Evolutionary conservation across 2,797 vertebrate species (phyloP).

Genomic region (Muscicapa comitata): DNA sequence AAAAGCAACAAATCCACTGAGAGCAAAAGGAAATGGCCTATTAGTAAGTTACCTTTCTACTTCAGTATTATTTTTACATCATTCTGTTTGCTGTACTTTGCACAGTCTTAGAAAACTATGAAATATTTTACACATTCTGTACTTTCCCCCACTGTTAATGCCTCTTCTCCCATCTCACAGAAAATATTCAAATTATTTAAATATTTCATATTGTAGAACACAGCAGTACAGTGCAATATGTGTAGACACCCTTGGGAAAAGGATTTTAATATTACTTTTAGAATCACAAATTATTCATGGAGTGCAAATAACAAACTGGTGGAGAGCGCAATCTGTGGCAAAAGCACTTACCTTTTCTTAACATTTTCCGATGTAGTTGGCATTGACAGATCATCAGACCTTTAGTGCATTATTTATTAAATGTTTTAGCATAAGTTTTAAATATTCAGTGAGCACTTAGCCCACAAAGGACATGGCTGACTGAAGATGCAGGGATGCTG

Average conservation of each 20-base stretch:
- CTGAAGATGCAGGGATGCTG: neutral
- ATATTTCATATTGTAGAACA: conserved; percentile 41
- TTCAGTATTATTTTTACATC: conserved; percentile 15
- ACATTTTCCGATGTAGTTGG: neutral
- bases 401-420: conserved; percentile 61
- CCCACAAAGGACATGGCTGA: neutral
- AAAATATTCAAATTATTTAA: conserved; percentile 45
- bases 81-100: neutral
- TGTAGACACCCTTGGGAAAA: conserved; percentile 18
- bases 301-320: conserved; percentile 19
- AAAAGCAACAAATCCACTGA: neutral
- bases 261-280: conserved; percentile 54
- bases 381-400: conserved; percentile 18
- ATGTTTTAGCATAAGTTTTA: conserved; percentile 23
- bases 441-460: conserved; percentile 20
- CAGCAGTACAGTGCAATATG: neutral
- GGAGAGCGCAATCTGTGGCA: neutral
- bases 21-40: neutral
- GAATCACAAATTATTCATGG: conserved; percentile 40
- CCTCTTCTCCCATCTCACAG: neutral
- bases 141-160: neutral
- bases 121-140: conserved; percentile 25
- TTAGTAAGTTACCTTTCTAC: neutral
- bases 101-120: neutral
- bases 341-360: conserved; percentile 33